phyloP scores from a whole-genome alignment of 2,888 invertebrate species.

The Luffia ferchaultella region DNA sequence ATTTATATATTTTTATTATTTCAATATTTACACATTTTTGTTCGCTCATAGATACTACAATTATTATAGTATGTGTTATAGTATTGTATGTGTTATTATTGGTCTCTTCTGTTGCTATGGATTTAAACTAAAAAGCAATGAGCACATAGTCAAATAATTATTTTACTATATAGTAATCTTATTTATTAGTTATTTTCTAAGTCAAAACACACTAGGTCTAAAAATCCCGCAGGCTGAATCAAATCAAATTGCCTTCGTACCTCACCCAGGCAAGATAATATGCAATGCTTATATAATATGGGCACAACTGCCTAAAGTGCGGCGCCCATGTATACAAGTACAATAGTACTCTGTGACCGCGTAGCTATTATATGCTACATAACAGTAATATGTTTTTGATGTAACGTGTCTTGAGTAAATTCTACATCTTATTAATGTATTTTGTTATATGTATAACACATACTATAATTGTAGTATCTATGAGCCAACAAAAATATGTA shows the following conservation, averaged over 20 bases:
- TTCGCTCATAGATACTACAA: no score
- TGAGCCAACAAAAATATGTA: not conserved
- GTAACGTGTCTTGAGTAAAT: not conserved
- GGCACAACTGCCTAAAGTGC: conserved; percentile 1
- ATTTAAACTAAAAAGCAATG: not conserved
- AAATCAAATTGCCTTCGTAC: no score
- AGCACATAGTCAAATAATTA: not conserved
- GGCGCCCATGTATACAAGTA: conserved; percentile 1
- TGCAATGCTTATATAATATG: not conserved
- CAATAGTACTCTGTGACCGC: conserved; percentile 1
- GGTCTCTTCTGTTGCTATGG: not conserved
- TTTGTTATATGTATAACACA: not conserved
- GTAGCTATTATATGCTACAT: conserved; percentile 7
- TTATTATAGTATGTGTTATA: no score
- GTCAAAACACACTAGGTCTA: no score
- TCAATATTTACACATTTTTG: no score
- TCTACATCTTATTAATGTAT: not conserved
- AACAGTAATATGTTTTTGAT: conserved; percentile 10
- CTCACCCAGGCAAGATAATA: conserved; percentile 1
- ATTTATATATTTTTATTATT: no score
- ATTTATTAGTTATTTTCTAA: no score
- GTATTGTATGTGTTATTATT: not conserved
- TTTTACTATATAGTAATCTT: no score
- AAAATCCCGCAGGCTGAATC: no score
- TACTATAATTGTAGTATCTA: not conserved